Evolutionary conservation across 2,797 vertebrate genomes (phyloP).

Genomic region (Corythornis leucogaster): DNA sequence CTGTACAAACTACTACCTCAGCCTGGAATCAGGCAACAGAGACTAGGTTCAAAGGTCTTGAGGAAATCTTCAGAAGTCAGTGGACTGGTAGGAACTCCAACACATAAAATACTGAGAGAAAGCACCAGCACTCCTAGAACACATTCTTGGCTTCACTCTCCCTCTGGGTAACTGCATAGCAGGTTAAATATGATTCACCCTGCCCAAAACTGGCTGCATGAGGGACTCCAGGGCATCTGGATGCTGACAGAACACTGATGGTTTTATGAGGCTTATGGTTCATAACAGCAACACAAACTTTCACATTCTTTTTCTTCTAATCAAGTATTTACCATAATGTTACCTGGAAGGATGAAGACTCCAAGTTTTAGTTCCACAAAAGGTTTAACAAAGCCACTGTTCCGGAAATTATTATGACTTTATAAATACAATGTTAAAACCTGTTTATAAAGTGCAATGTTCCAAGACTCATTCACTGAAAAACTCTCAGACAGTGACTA

Average conservation of each 20-base stretch:
- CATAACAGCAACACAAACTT: neutral
- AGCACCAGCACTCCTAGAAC: neutral
- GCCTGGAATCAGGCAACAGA: slow-evolving; percentile 87
- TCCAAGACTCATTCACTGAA: neutral
- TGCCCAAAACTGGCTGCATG: neutral
- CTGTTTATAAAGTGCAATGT: neutral
- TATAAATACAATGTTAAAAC: neutral
- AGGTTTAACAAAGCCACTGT: neutral
- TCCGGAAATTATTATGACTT: neutral
- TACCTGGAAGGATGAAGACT: neutral
- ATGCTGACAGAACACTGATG: neutral
- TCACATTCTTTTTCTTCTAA: neutral
- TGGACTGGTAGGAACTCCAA: neutral
- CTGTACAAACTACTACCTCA: slow-evolving; percentile 99
- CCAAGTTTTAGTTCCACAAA: neutral
- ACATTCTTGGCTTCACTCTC: slow-evolving; percentile 1
- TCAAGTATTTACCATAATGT: neutral
- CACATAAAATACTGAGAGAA: neutral
- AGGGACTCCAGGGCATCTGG: neutral
- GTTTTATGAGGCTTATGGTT: neutral
- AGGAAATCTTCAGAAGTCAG: slow-evolving; percentile 70
- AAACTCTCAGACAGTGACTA: neutral
- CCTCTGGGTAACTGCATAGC: neutral
- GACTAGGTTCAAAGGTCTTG: slow-evolving; percentile 18
- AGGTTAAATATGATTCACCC: neutral